A percentile compares a stretch with the other conserved stretches of the same genome.
phyloP scores from a whole-genome alignment of 2,797 vertebrate genomes.

The Schizothorax lantsangensis region DNA sequence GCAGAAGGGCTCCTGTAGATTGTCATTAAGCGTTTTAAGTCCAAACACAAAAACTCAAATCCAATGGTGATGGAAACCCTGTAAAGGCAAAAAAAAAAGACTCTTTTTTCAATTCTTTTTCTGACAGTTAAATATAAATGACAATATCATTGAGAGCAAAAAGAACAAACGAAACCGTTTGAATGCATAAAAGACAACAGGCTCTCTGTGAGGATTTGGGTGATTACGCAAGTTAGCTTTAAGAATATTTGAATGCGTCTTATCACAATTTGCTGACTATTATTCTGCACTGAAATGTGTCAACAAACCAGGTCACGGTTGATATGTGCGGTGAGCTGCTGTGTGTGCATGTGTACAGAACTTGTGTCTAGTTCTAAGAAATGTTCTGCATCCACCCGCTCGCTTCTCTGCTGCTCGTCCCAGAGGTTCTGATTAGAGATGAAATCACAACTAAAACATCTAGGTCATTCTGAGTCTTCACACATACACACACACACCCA shows the following conservation, averaged over 20 bases:
- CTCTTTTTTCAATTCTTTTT: not conserved
- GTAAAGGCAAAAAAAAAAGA: not conserved
- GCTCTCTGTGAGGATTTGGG: not conserved
- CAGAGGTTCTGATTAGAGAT: constrained; percentile 64
- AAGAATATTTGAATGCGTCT: not conserved
- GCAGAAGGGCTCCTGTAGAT: constrained; percentile 25
- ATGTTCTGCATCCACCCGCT: constrained; percentile 35
- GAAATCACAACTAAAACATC: constrained; percentile 70
- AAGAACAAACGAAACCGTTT: not conserved
- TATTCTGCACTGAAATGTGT: constrained; percentile 5
- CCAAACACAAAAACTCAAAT: constrained; percentile 34
- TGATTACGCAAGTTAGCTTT: not conserved
- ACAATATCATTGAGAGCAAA: not conserved
- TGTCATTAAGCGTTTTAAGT: constrained; percentile 37
- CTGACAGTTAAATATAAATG: not conserved
- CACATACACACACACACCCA: constrained; percentile 9
- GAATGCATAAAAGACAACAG: not conserved
- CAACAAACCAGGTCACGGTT: constrained; percentile 42
- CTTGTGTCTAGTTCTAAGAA: constrained; percentile 22
- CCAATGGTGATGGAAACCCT: constrained; percentile 23
- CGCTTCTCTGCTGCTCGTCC: constrained; percentile 29
- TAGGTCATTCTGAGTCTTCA: constrained; percentile 62
- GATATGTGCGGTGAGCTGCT: not conserved
- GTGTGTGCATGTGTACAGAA: constrained; percentile 10
- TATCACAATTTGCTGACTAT: constrained; percentile 11